phyloP scores from a whole-genome alignment of 2,797 vertebrate species.

The Xerus rutilus region DNA sequence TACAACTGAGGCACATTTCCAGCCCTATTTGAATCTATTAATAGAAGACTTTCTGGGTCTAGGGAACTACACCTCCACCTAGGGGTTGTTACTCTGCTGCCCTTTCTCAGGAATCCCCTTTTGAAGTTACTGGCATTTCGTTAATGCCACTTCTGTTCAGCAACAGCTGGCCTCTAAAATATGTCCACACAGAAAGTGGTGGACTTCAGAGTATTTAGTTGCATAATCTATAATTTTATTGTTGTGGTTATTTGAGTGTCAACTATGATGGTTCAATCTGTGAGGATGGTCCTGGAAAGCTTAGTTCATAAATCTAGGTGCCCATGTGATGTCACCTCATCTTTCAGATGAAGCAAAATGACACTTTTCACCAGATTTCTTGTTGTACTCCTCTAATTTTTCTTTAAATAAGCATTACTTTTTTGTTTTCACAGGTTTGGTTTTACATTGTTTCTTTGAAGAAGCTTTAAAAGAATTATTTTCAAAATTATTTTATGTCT shows the following conservation, averaged over 20 bases:
- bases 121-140: not conserved
- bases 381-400: not conserved
- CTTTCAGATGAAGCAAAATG: not conserved
- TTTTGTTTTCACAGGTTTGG: conserved; percentile 38
- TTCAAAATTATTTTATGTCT: conserved; percentile 25
- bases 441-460: conserved; percentile 48
- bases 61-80: not conserved
- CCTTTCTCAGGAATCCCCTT: not conserved
- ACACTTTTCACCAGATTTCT: not conserved
- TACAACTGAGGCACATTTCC: no score
- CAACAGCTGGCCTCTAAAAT: not conserved
- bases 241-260: not conserved
- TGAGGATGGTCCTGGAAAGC: not conserved
- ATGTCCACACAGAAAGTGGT: not conserved
- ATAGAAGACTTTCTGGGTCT: not conserved
- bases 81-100: not conserved
- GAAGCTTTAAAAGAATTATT: conserved; percentile 54
- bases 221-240: not conserved
- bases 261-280: no score
- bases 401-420: not conserved
- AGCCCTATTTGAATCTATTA: not conserved
- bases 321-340: not conserved
- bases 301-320: not conserved
- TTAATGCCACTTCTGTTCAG: not conserved
- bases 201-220: not conserved